Evolutionary conservation across 2,797 vertebrate species (phyloP).

Genomic region (Leuciscus waleckii): DNA sequence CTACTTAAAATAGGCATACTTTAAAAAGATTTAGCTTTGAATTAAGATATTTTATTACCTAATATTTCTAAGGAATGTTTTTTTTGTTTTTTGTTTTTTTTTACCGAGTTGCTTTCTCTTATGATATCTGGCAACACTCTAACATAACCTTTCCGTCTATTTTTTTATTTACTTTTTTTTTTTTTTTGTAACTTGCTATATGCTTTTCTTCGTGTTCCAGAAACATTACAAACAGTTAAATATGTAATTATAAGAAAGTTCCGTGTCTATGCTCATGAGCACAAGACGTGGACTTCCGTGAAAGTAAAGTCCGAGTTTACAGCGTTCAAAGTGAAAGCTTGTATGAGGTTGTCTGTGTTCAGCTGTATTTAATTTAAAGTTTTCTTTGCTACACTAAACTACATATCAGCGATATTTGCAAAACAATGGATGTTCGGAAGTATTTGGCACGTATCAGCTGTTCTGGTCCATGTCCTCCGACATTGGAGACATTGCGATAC

Average conservation of each 20-base stretch:
- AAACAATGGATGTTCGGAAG: conserved; percentile 38
- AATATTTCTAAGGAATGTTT: not conserved
- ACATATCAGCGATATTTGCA: not conserved
- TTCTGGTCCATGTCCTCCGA: conserved; percentile 46
- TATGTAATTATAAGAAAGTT: not conserved
- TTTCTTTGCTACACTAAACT: not conserved
- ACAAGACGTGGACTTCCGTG: conserved; percentile 8
- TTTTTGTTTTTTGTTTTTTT: too few species aligned
- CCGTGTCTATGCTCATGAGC: too few species aligned
- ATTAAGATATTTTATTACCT: not conserved
- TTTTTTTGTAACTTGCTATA: not conserved
- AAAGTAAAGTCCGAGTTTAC: not conserved
- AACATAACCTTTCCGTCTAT: not conserved
- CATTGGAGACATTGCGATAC: conserved; percentile 65
- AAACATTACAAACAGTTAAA: not conserved
- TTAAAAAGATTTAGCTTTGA: not conserved
- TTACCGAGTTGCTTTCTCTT: not conserved
- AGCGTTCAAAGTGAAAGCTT: not conserved
- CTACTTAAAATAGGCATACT: not conserved
- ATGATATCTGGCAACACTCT: not conserved
- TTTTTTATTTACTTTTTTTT: not conserved
- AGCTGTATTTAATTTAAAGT: not conserved
- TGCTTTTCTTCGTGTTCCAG: too few species aligned
- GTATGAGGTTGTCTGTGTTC: not conserved
- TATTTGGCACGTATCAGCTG: conserved; percentile 77